A percentile compares a stretch with the other conserved stretches of the same genome.
These are phyloP conservation scores for Panagrolaimus sp. DNA, from an alignment of 1,140 invertebrate species.

Conservation along the genomic window DNA sequence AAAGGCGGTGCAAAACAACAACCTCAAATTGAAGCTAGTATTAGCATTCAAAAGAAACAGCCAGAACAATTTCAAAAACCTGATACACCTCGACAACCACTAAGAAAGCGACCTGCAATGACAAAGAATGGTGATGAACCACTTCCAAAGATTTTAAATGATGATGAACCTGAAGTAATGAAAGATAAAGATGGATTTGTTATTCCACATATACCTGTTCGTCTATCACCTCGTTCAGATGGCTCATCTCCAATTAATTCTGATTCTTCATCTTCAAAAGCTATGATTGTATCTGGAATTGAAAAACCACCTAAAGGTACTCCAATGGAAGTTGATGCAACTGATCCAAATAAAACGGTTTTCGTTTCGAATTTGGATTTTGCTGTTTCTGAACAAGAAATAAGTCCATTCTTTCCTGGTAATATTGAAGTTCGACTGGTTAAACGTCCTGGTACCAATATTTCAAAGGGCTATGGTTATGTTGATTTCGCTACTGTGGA, in stretches of 20 bases:
- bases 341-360: constrained; percentile 62
- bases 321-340: not conserved
- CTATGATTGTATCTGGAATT: not conserved
- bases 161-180: not conserved
- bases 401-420: constrained; percentile 20
- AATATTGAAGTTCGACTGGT: not conserved
- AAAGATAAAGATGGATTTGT: constrained; percentile 17
- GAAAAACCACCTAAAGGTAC: not conserved
- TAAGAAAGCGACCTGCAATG: not conserved
- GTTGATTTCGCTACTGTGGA: constrained; percentile 13
- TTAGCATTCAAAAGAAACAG: too few relatives aligned
- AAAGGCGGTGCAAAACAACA: not conserved
- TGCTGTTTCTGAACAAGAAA: constrained; percentile 65
- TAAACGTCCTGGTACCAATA: not conserved
- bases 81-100: too few relatives aligned
- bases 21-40: not conserved
- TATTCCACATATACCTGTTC: not conserved
- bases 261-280: not conserved
- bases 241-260: not conserved
- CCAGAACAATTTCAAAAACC: too few relatives aligned
- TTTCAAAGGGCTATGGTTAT: not conserved
- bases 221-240: not conserved
- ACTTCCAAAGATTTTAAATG: not conserved
- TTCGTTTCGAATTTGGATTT: constrained; percentile 81
- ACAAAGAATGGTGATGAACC: not conserved